Evolutionary conservation across 2,797 vertebrate species (phyloP), one percentile per base, ranked within the genome.

Genomic region (Tokudaia muenninki): DNA sequence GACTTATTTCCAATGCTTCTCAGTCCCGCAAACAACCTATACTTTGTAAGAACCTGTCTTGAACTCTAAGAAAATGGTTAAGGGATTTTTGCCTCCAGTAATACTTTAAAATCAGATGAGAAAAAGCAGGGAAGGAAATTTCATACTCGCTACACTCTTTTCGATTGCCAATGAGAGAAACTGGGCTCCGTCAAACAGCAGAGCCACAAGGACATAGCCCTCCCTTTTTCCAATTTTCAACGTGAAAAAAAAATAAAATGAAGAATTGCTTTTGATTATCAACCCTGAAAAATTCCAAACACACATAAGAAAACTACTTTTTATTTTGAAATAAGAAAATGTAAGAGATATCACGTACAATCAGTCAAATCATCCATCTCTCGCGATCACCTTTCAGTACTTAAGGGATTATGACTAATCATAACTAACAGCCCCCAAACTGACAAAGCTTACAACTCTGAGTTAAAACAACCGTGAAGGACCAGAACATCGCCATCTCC

Each of bases 1-100:
- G 97, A 98, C 95, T 95, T 96, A 98, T 75, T 98, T 98, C 95
- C 96, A 98, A 94, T 95, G 96, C 93, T 98, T 97, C 97, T 97
- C 97, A 94, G 96, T 82, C 94, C 92, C 94, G 65, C 94, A 98
- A 98, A 98, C 98, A 98, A 97, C 96, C 96, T 98, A 97, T 95
- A 97, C 97, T 98, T 98, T 98, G 94, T 98, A 97, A 98, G 96
- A 97, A 97, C 97, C 98, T 98, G 97, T 97, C 94, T 98, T 98
- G 98, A 98, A 98, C 98, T 98, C 97, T 98, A 98, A 98, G 98
- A 97, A 98, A 98, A 97, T 98, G 98, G 98, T 98, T 98, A 98
- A 83, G 94, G 97, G 94, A 93, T 98, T 94, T 98, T 98, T 98
- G 98, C 21, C 98, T 87, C 95, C 97, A 97, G 97, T 98, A 98